Percentiles rank a stretch among this genome's conserved stretches.
phyloP scores from a whole-genome alignment of 2,113 vertebrate species.

The Parus major region DNA sequence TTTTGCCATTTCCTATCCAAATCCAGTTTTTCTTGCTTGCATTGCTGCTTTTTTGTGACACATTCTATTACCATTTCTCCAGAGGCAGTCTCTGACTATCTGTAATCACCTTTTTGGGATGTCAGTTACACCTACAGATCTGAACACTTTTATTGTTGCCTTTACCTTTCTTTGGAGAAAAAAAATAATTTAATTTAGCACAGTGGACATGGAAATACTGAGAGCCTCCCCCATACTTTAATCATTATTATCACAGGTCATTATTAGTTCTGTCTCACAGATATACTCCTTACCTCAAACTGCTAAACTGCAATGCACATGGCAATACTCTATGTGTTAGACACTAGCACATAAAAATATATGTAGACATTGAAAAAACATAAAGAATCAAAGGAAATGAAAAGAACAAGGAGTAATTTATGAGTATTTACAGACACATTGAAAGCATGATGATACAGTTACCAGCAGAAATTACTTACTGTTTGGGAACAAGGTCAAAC shows the following conservation, averaged over 20 bases:
- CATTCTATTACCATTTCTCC: not conserved
- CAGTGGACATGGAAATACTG: not conserved
- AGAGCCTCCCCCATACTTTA: not conserved
- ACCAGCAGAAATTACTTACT: slow-evolving; percentile 76
- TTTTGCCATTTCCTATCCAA: not conserved
- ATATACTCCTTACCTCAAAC: not conserved
- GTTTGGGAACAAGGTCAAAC: slow-evolving; percentile 93
- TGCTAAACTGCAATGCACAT: not conserved
- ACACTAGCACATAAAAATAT: not conserved
- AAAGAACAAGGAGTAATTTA: not conserved
- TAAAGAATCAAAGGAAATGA: not conserved
- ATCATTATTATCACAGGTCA: not conserved
- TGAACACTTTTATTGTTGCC: not conserved
- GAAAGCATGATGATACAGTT: not conserved
- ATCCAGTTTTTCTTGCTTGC: not conserved
- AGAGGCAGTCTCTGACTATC: not conserved
- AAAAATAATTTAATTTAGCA: not conserved
- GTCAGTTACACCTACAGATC: not conserved
- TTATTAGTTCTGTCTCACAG: not conserved
- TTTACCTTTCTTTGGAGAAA: not conserved
- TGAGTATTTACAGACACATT: not conserved
- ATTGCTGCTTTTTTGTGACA: not conserved
- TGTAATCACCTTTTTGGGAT: not conserved
- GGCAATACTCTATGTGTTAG: not conserved
- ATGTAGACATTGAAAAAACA: not conserved